These are phyloP conservation scores for Metalampra italica DNA, from an alignment of 2,888 invertebrate genomes.

Conservation along the genomic window DNA sequence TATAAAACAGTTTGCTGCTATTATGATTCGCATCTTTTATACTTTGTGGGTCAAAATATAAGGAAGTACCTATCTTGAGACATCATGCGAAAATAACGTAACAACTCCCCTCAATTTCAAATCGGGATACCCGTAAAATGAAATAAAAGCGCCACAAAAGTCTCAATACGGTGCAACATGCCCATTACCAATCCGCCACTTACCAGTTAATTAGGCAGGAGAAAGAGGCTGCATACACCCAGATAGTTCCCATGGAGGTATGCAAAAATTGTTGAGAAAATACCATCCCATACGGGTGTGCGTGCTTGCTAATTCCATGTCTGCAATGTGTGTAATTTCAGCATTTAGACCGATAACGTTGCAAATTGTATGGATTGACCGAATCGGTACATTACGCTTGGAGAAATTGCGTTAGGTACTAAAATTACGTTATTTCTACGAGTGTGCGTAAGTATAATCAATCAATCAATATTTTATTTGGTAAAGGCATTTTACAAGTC, in stretches of 20 bases:
- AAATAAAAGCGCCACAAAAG: not conserved
- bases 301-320: conserved; percentile 60
- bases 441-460: too few species aligned
- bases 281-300: conserved; percentile 50
- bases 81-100: too few species aligned
- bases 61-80: too few species aligned
- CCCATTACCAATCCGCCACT: conserved; percentile 44
- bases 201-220: conserved; percentile 55
- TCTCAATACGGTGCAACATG: conserved; percentile 19
- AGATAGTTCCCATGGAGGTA: conserved; percentile 68
- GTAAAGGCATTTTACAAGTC: too few species aligned
- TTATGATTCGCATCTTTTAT: too few species aligned
- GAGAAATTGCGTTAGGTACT: not conserved
- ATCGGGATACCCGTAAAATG: not conserved
- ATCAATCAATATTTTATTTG: too few species aligned
- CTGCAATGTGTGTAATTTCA: conserved; percentile 51
- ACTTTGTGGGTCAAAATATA: too few species aligned
- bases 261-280: conserved; percentile 77
- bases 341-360: conserved; percentile 58
- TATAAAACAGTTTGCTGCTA: too few species aligned
- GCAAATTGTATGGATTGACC: conserved; percentile 37
- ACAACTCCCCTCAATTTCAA: too few species aligned
- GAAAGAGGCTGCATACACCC: conserved; percentile 35
- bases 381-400: conserved; percentile 10
- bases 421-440: too few species aligned